These are phyloP conservation scores for Toxonevra muliebris DNA, from an alignment of 2,888 invertebrate species.

Conservation along the genomic window DNA sequence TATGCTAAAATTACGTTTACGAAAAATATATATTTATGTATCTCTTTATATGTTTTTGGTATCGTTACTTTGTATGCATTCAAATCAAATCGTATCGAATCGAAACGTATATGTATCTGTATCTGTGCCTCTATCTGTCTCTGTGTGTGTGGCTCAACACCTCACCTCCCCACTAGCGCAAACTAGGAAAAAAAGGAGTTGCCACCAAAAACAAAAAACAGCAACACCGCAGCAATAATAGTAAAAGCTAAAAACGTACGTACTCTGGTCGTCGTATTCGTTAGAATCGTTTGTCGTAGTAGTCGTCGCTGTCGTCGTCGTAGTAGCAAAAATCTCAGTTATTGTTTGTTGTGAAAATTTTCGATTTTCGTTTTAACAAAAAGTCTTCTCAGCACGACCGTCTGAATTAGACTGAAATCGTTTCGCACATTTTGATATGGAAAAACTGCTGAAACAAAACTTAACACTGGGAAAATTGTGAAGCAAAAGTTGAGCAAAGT, in stretches of 20 bases:
- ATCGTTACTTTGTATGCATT: slow-evolving; percentile 11
- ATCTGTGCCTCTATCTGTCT: slow-evolving; percentile 12
- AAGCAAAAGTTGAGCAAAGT: background rate
- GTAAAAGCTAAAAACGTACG: background rate
- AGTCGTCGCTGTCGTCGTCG: slow-evolving; percentile 22
- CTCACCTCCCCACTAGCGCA: slow-evolving; percentile 3
- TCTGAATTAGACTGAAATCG: slow-evolving; percentile 65
- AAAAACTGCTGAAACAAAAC: slow-evolving; percentile 59
- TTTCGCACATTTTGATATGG: slow-evolving; percentile 65
- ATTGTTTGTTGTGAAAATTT: slow-evolving; percentile 2
- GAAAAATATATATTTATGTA: slow-evolving; percentile 7
- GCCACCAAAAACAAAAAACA: slow-evolving; percentile 12
- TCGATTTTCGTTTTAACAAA: slow-evolving; percentile 48
- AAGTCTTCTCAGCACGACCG: slow-evolving; percentile 66
- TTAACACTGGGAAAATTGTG: slow-evolving; percentile 41
- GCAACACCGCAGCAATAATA: background rate
- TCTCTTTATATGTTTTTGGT: slow-evolving; percentile 10
- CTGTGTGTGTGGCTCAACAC: slow-evolving; percentile 21
- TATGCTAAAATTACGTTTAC: slow-evolving; percentile 5
- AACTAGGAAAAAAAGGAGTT: slow-evolving; percentile 16
- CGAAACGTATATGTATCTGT: slow-evolving; percentile 8
- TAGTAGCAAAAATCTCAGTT: slow-evolving; percentile 10
- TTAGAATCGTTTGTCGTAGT: slow-evolving; percentile 20
- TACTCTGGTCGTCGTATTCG: slow-evolving; percentile 8
- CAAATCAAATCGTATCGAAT: slow-evolving; percentile 15